Evolutionary conservation across 37 sponge, comb jelly and placozoan species (phyloP), one percentile per base, ranked within the genome.

Genomic region (Halisarca cf. caerulea): DNA sequence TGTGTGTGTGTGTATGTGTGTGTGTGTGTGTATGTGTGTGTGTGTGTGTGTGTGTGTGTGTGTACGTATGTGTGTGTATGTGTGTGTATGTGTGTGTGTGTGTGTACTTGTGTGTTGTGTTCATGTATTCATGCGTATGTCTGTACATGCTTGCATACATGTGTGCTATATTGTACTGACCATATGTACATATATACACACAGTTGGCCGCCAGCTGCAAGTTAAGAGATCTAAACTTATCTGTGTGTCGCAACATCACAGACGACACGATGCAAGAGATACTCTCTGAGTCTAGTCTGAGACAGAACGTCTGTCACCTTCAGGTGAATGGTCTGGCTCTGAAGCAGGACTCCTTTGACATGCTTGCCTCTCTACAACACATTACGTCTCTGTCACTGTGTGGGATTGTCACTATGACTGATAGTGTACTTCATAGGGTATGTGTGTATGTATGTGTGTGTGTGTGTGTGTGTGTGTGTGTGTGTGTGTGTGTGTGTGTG

Each of bases 121-220:
- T n/a, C n/a, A n/a, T n/a, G n/a, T n/a, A n/a, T n/a, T n/a, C n/a
- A n/a, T n/a, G n/a, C n/a, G n/a, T n/a, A n/a, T n/a, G n/a, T n/a
- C n/a, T n/a, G n/a, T n/a, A n/a, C n/a, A n/a, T n/a, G n/a, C 62
- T 42, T 11, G 33, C 5, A 14, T 61, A 9, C 17, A 2, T 61
- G 59, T 80, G 60, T 58, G 20, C 28, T 58, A 4, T 32, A 4
- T 35, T 62, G 51, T 47, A 47, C 51, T 47, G 51, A 14, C 6
- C 11, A 11, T 11, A 6, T 47, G 11, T 47, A 11, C 11, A 47
- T 11, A 47, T 34, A 9, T 40, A 21, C 24, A 0, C 38, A 11
- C 43, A 93, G 93, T 87, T 93, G 81, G 93, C 93, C 37, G 85
- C 79, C 66, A 54, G 42, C 3, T 89, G 90, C 38, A 71, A 42